A percentile compares a stretch with the other conserved stretches of the same genome.
phyloP scores from a whole-genome alignment of 2,888 invertebrate species.

The Rhaphigaster nebulosa region DNA sequence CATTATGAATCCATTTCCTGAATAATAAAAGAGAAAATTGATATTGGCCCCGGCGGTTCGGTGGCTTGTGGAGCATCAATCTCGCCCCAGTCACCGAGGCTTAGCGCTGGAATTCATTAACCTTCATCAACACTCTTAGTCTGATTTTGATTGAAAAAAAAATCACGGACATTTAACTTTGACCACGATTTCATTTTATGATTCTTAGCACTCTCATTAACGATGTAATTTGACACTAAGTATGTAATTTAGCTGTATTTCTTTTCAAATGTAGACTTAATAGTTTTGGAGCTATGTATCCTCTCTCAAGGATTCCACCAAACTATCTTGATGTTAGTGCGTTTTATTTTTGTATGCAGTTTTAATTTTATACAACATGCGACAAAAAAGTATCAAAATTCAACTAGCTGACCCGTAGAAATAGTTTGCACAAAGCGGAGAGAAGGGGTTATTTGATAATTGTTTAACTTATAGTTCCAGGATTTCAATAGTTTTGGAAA shows the following conservation, averaged over 20 bases:
- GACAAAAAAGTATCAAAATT: too few species aligned
- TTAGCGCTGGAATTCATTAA: background rate
- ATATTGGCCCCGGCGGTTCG: background rate
- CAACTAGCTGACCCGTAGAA: too few species aligned
- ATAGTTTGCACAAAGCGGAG: too few species aligned
- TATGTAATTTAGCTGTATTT: background rate
- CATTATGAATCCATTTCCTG: constrained; percentile 9
- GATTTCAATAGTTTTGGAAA: too few species aligned
- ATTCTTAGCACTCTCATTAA: background rate
- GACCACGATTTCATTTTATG: background rate
- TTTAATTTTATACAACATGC: too few species aligned
- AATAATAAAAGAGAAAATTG: constrained; percentile 28
- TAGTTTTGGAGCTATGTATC: background rate
- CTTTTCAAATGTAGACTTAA: background rate
- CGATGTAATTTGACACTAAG: background rate
- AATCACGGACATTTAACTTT: background rate
- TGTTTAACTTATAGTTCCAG: too few species aligned
- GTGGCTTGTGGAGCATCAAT: background rate
- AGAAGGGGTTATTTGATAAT: too few species aligned
- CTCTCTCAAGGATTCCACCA: too few species aligned
- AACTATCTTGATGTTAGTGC: too few species aligned
- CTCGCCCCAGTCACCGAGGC: background rate
- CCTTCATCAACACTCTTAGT: background rate
- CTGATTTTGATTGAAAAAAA: background rate
- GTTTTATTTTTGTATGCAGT: too few species aligned